Evolutionary conservation across 2,888 invertebrate species (phyloP).

Genomic region (Muschampia plurimacula): DNA sequence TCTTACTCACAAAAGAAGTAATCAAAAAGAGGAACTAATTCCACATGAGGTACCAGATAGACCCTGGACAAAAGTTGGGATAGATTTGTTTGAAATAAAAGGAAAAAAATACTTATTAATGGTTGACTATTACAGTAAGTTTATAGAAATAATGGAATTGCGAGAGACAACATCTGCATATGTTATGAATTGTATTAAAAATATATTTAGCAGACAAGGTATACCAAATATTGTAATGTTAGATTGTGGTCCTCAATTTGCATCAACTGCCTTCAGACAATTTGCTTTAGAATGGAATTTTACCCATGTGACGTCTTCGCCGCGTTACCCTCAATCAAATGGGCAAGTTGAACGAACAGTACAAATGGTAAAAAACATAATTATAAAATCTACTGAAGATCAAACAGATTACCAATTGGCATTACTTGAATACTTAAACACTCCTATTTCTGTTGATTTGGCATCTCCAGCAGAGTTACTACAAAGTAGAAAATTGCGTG

Average conservation of each 20-base stretch:
- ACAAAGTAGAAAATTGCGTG: slow-evolving; percentile 5
- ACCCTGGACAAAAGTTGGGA: slow-evolving; percentile 3
- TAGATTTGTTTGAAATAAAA: slow-evolving; percentile 10
- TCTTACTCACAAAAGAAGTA: slow-evolving; percentile 2
- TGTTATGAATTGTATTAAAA: slow-evolving; percentile 1
- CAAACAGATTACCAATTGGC: neutral
- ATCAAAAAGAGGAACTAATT: neutral
- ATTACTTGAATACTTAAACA: slow-evolving; percentile 10
- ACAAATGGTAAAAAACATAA: slow-evolving; percentile 28
- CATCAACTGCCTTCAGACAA: neutral
- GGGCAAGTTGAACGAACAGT: slow-evolving; percentile 25
- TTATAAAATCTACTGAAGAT: slow-evolving; percentile 5
- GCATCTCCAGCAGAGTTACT: slow-evolving; percentile 10
- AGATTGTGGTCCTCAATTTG: slow-evolving; percentile 8
- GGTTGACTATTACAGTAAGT: slow-evolving; percentile 5
- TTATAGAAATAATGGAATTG: neutral
- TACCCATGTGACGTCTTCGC: slow-evolving; percentile 21
- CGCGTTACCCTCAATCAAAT: slow-evolving; percentile 32
- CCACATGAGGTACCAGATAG: slow-evolving; percentile 1
- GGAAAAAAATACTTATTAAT: neutral
- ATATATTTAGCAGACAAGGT: slow-evolving; percentile 38
- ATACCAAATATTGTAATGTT: neutral
- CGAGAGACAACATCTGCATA: neutral
- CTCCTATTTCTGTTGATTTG: neutral
- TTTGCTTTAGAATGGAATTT: slow-evolving; percentile 7